Percentiles rank a stretch among this genome's conserved stretches.
Conservation (phyloP, 2,113 vertebrate genomes). For the Etia nguti region DNA sequence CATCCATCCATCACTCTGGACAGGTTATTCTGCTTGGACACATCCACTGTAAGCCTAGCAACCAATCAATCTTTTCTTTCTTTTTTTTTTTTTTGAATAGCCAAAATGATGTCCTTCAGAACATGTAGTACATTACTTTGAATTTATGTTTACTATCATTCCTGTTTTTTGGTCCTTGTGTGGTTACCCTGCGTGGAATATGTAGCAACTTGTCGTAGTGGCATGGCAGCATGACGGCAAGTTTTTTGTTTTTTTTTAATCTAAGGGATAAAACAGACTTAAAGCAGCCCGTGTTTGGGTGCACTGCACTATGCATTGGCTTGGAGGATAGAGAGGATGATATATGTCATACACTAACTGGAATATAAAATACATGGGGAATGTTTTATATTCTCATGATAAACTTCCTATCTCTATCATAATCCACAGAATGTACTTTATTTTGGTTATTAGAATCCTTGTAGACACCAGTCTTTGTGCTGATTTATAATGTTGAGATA, state of each 20-base stretch:
- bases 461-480: background rate
- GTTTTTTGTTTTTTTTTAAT: background rate
- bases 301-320: background rate
- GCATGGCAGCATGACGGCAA: background rate
- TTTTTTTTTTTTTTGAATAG: background rate
- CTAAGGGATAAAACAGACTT: background rate
- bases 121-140: background rate
- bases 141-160: constrained; percentile 1
- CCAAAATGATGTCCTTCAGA: background rate
- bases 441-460: too few species aligned
- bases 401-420: background rate
- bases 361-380: background rate
- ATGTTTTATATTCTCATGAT: background rate
- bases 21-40: background rate
- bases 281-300: background rate
- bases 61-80: background rate
- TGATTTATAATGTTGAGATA: background rate
- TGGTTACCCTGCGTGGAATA: background rate
- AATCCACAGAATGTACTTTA: background rate
- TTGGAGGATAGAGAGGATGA: background rate
- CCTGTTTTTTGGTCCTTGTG: background rate
- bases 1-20: background rate
- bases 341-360: background rate
- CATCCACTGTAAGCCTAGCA: background rate
- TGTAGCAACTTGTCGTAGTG: background rate